A percentile compares a stretch with the other conserved stretches of the same genome.
Conservation (phyloP, 1,140 invertebrate species). For the Drosophila funebris region DNA sequence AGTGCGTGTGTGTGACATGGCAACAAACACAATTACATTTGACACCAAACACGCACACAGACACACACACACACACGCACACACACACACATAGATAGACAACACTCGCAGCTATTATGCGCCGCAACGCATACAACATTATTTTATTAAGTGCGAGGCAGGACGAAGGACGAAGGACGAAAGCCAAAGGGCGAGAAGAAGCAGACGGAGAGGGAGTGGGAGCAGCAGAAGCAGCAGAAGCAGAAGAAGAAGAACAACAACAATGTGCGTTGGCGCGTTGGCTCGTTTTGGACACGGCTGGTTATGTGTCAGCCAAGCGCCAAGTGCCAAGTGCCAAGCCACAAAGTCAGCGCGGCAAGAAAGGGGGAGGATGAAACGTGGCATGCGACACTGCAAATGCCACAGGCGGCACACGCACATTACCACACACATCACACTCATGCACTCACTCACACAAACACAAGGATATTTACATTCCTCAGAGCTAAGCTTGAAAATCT, state of each 20-base stretch:
- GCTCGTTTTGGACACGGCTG: conserved; percentile 30
- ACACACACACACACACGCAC: conserved; percentile 21
- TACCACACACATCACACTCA: conserved; percentile 1
- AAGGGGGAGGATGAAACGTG: background rate
- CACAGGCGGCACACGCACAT: conserved; percentile 4
- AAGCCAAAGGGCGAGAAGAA: background rate
- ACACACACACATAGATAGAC: conserved; percentile 6
- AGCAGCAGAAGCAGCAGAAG: background rate
- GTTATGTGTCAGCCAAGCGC: conserved; percentile 40
- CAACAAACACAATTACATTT: conserved; percentile 51
- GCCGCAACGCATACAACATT: conserved; percentile 69
- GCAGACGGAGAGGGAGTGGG: background rate
- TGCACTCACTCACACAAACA: background rate
- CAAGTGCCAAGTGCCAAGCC: conserved; percentile 23
- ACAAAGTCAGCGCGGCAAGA: background rate
- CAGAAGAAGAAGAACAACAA: conserved; percentile 16
- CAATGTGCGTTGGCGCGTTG: conserved; percentile 49
- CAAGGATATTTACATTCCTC: background rate
- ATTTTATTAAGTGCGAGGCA: conserved; percentile 72
- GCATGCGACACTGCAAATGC: conserved; percentile 16
- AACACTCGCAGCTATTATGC: conserved; percentile 54
- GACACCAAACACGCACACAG: conserved; percentile 39
- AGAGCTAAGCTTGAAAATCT: conserved; percentile 11
- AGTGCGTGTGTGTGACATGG: conserved; percentile 5
- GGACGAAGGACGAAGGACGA: background rate